Conservation (phyloP, 2,113 vertebrate genomes). For the Trachemys scripta region DNA sequence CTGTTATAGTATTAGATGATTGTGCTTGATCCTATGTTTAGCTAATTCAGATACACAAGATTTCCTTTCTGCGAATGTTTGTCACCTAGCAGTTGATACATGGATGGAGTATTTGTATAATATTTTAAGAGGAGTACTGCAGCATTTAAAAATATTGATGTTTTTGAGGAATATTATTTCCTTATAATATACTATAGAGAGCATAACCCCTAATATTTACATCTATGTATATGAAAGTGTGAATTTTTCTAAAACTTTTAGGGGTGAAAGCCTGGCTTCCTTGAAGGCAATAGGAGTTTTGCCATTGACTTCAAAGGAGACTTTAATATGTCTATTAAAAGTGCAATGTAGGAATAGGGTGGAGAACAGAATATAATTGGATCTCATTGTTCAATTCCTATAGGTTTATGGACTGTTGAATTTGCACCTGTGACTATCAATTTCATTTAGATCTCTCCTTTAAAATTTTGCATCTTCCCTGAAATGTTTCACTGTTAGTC, state of each 20-base stretch:
- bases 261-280: not conserved
- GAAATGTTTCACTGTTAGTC: not conserved
- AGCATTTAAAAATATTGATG: not conserved
- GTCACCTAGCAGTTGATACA: not conserved
- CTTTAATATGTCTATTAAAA: not conserved
- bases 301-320: not conserved
- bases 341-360: not conserved
- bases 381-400: not conserved
- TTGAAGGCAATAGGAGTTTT: not conserved
- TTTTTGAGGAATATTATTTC: not conserved
- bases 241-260: not conserved
- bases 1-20: not conserved
- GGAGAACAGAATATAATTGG: slow-evolving; percentile 20
- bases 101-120: not conserved
- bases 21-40: not conserved
- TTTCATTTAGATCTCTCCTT: not conserved
- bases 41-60: not conserved
- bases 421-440: not conserved
- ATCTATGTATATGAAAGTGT: not conserved
- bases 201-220: not conserved
- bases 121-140: not conserved
- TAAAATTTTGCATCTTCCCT: slow-evolving; percentile 12
- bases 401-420: not conserved
- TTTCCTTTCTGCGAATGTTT: not conserved
- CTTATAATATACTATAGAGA: not conserved